These are phyloP conservation scores for Gallinago undulata DNA, from an alignment of 2,113 vertebrate species.

Conservation along the genomic window DNA sequence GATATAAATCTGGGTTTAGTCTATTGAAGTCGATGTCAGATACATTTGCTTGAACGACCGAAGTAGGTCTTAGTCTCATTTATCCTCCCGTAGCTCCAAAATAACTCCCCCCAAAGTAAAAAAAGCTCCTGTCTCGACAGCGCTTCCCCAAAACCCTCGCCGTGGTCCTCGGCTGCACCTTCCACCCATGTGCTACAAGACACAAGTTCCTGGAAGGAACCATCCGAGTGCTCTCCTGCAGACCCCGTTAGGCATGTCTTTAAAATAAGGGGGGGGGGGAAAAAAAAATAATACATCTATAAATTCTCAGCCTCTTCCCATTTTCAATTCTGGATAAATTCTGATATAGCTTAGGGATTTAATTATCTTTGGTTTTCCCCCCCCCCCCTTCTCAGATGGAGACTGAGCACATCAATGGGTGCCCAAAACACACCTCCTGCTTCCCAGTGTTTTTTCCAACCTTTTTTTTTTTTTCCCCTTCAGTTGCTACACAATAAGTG, in stretches of 20 bases:
- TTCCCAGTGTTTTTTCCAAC: neutral
- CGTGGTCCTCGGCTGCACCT: neutral
- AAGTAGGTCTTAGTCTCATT: neutral
- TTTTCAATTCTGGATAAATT: neutral
- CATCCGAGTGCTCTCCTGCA: neutral
- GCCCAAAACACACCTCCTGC: accelerated
- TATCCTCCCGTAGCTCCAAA: neutral
- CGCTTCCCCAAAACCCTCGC: neutral
- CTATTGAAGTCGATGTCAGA: conserved; percentile 26
- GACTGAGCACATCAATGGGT: neutral
- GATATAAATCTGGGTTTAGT: conserved; percentile 43
- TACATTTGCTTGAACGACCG: conserved; percentile 33
- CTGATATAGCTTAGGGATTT: neutral
- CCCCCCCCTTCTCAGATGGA: neutral
- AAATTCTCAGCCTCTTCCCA: neutral
- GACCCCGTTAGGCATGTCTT: neutral
- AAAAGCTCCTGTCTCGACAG: neutral
- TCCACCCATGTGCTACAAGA: neutral
- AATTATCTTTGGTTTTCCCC: too few relatives aligned
- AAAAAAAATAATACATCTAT: neutral
- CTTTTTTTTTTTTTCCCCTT: neutral
- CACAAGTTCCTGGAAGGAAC: neutral
- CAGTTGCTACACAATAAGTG: neutral
- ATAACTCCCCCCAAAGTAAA: neutral
- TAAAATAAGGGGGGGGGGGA: neutral